Conservation (phyloP, 2,113 vertebrate genomes). For the Uropsilus gracilis region DNA sequence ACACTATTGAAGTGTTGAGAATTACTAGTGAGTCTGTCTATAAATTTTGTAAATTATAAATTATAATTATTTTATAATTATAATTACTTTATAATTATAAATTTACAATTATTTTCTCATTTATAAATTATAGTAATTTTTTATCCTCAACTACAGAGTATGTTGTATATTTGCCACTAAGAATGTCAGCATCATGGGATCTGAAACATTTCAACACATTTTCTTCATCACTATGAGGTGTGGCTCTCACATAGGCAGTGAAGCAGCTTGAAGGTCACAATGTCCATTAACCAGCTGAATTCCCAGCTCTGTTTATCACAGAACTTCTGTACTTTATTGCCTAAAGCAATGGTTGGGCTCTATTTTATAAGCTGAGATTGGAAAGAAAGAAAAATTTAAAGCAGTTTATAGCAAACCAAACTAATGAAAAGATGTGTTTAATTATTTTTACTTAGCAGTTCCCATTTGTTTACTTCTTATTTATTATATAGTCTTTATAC, state of each 20-base stretch:
- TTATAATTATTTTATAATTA: no score
- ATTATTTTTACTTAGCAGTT: neutral
- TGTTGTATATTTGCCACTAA: neutral
- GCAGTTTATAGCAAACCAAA: conserved; percentile 6
- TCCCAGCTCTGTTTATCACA: conserved; percentile 23
- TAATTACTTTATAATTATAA: no score
- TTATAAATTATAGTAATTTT: neutral
- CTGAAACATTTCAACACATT: conserved; percentile 54
- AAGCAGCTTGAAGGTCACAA: conserved; percentile 40
- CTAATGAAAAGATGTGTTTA: neutral
- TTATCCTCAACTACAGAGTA: neutral
- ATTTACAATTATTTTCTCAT: no score
- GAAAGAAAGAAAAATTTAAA: neutral
- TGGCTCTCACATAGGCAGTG: neutral
- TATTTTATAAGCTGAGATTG: conserved; percentile 9
- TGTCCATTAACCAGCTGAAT: conserved; percentile 18
- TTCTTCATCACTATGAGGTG: conserved; percentile 35
- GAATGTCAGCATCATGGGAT: neutral
- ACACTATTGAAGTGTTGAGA: neutral
- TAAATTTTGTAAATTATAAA: no score
- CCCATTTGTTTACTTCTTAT: neutral
- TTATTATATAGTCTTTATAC: neutral
- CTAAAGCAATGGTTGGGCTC: neutral
- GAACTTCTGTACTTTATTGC: neutral
- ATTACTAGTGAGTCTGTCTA: rapidly evolving